These are phyloP conservation scores for Neostethus bicornis DNA, from an alignment of 2,797 vertebrate species.

Conservation along the genomic window DNA sequence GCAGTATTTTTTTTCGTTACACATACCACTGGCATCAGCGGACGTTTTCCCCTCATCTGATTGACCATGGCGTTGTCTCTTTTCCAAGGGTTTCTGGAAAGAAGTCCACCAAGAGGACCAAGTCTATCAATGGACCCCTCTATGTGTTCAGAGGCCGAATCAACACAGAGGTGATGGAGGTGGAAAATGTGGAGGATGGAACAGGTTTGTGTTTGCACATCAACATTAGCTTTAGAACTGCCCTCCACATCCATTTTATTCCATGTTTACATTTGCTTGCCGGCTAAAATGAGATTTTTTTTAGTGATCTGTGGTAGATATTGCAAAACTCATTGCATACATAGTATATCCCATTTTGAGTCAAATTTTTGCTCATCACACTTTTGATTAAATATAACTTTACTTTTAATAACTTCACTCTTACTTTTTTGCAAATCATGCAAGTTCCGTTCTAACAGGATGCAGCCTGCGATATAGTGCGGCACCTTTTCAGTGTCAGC, in stretches of 20 bases:
- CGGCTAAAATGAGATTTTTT: not conserved
- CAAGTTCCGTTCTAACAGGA: constrained; percentile 66
- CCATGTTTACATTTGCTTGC: not conserved
- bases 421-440: constrained; percentile 28
- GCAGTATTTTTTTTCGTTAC: constrained; percentile 29
- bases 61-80: constrained; percentile 59
- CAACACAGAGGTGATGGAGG: constrained; percentile 98
- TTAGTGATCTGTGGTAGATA: not conserved
- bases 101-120: constrained; percentile 95
- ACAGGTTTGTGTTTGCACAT: constrained; percentile 94
- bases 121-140: constrained; percentile 94
- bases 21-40: constrained; percentile 33
- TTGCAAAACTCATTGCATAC: constrained; percentile 1
- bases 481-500: constrained; percentile 37
- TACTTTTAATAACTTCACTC: no score
- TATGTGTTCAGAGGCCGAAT: constrained; percentile 96
- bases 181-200: constrained; percentile 97
- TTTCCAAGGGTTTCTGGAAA: constrained; percentile 91
- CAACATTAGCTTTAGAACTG: constrained; percentile 14
- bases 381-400: constrained; percentile 46
- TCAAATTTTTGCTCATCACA: constrained; percentile 9
- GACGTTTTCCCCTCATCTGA: constrained; percentile 54
- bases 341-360: not conserved
- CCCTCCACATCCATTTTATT: constrained; percentile 27
- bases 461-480: constrained; percentile 39